Base-by-base conservation (phyloP, 2,888 invertebrate genomes). In the Loripinus fragilis region DNA sequence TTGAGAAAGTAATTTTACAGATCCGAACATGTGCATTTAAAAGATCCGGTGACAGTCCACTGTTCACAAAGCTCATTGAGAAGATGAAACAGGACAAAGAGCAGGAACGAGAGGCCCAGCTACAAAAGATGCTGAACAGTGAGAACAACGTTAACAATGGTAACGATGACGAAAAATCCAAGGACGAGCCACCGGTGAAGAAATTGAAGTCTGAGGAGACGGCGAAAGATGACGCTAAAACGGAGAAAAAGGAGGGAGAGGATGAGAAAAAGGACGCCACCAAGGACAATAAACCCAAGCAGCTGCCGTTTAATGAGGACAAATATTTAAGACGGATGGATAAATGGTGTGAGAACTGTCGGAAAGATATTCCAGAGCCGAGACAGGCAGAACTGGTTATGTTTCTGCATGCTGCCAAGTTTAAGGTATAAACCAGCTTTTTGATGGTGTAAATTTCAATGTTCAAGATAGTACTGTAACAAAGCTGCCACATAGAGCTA, bases 1-100 rank as follows among this genome's bases (percentile, higher is more conserved):
- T 98, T 41, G 97, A 98, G 41, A 95, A 96, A 71, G 98, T 97
- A 93, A 95, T 98, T 80, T 97, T 98, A 89, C 96, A 97, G 86
- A 97, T 97, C 88, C 98, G 98, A 94, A 98, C 98, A 92, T 97
- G 97, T 0, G 98, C 98, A 93, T 97, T 97, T 94, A 98, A 90
- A 89, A 70, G 64, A 97, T 97, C 35, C 96, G 98, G 89, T 72
- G 81, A 86, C 33, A 90, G 90, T 72, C 88, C 88, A n/a, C 42
- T 83, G 17, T 91, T 80, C 73, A 35, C 75, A 0, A 71, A 84
- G 35, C 79, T 81, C 35, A 67, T 88, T 42, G 76, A 76, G 20
- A 84, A 83, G 68, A 69, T 81, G 15, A 81, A 77, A 60, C 20
- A 33, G 28, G 20, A 8, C 10, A 33, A 45, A 25, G 45, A 33